Conservation (phyloP, 2,113 vertebrate genomes). For the Nymphicus hollandicus region DNA sequence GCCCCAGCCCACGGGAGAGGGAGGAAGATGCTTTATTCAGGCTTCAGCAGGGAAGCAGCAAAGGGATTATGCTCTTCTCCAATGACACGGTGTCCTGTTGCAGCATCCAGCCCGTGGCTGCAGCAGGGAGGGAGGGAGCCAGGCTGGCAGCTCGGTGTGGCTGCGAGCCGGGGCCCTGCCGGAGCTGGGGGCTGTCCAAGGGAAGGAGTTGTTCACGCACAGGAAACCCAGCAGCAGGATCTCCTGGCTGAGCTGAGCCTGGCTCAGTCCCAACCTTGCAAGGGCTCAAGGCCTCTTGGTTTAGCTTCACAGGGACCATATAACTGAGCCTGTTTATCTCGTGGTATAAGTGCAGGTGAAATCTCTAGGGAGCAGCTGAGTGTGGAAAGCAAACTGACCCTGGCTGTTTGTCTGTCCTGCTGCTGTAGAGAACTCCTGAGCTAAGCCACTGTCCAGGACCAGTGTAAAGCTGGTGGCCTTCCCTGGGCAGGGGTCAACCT, state of each 20-base stretch:
- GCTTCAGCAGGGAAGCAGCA: neutral
- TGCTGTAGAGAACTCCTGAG: neutral
- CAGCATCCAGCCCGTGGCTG: neutral
- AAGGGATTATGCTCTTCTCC: neutral
- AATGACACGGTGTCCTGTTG: constrained; percentile 54
- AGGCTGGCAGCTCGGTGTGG: neutral
- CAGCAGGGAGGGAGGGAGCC: neutral
- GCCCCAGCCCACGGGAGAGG: neutral
- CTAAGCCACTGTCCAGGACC: neutral
- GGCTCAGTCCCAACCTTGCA: neutral
- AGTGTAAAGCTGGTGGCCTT: neutral
- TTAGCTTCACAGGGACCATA: neutral
- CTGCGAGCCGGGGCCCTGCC: neutral
- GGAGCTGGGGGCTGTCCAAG: constrained; percentile 28
- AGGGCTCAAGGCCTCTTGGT: neutral
- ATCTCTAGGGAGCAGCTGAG: neutral
- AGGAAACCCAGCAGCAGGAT: constrained; percentile 45
- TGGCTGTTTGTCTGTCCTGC: neutral
- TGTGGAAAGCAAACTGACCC: neutral
- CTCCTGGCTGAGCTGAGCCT: neutral
- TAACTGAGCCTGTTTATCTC: neutral
- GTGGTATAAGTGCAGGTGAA: neutral
- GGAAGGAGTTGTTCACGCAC: constrained; percentile 24
- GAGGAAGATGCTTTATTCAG: constrained; percentile 6
- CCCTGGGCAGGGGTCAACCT: neutral